These are phyloP conservation scores for Ceyx melanurus DNA, from an alignment of 2,113 vertebrate genomes.

Conservation along the genomic window DNA sequence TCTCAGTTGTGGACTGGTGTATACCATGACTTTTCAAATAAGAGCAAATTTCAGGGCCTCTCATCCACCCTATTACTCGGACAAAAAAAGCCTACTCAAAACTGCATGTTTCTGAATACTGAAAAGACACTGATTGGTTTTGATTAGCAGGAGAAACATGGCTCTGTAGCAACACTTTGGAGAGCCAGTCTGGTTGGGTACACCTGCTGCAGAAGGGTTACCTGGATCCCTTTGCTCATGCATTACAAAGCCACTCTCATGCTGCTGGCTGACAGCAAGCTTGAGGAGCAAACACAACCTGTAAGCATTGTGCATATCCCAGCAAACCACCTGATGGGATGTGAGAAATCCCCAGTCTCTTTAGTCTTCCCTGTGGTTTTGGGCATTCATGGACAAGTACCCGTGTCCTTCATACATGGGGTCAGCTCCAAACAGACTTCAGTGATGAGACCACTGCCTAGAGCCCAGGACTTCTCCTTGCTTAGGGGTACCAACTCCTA, in stretches of 20 bases:
- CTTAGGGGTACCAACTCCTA: background rate
- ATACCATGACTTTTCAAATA: background rate
- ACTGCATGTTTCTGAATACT: background rate
- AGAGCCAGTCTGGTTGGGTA: accelerated
- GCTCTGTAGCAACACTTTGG: background rate
- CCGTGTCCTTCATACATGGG: background rate
- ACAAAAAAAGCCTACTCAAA: background rate
- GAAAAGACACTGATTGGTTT: background rate
- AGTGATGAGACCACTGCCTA: background rate
- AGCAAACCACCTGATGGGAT: background rate
- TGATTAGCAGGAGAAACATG: background rate
- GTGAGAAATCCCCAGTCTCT: background rate
- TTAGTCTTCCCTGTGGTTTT: background rate
- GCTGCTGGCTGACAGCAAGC: background rate
- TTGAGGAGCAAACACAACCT: accelerated
- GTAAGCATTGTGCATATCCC: accelerated
- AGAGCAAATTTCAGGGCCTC: background rate
- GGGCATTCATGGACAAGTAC: background rate
- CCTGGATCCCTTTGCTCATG: background rate
- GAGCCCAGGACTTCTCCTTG: background rate
- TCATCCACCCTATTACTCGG: background rate
- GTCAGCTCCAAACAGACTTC: background rate
- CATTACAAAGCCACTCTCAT: background rate
- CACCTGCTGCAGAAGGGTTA: accelerated
- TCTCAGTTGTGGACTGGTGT: accelerated